Base-by-base conservation (phyloP, 2,797 vertebrate genomes). In the Oophaga sylvatica region DNA sequence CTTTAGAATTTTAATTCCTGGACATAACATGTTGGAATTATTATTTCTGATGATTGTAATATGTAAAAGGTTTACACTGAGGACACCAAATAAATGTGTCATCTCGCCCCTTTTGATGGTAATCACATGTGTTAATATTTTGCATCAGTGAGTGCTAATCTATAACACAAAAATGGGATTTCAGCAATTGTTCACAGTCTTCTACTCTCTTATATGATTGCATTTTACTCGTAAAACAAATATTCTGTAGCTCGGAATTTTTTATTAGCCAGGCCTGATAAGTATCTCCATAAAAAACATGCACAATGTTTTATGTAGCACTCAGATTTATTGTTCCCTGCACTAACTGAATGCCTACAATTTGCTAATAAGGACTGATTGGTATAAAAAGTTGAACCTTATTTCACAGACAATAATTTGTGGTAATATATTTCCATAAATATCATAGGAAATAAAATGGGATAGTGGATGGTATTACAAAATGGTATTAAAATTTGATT, bases 391-490 rank as follows among this genome's bases (percentile, higher is more conserved):
- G 45, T 53, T 26, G 3, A 41, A 79, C 12, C 65, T 59, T 70
- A 70, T 80, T 71, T 80, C 76, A 70, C 77, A 80, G 63, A 70
- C 53, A 68, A 86, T 86, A 80, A 70, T 65, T 31, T 73, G 77
- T 60, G 26, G 20, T 86, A 86, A 86, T 86, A 86, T 45, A 68
- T 70, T 41, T 71, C 22, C 53, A 80, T 86, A 80, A 80, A 86
- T 80, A 80, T 86, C 84, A 80, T 80, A 26, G 48, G 53, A 29
- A 86, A 67, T 80, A 80, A 80, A 71, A 70, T 60, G 45, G 1
- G 26, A 29, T 60, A 70, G 80, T 78, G 41, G 59, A 85, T 56
- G 71, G 26, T 67, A 65, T 85, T 60, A 65, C 83, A 79, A 67
- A 68, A 80, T 70, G 45, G 67, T 6, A 73, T 77, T 85, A 6